Percentiles rank a stretch among this genome's conserved stretches.
phyloP scores from a whole-genome alignment of 2,888 invertebrate genomes.

The Calameuta filiformis region DNA sequence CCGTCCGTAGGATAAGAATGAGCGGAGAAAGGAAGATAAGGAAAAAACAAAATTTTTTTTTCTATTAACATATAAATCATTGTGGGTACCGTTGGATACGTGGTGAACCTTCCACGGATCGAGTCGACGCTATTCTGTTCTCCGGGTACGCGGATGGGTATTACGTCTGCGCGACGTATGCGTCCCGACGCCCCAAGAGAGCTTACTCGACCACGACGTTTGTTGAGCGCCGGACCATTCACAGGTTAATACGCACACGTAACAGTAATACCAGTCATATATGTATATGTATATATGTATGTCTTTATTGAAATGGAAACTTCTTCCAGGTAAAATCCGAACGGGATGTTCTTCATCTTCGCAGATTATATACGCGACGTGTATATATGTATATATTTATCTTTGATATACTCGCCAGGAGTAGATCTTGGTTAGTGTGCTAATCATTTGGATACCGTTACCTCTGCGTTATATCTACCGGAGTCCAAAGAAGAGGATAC shows the following conservation, averaged over 20 bases:
- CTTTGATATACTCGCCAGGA: not conserved
- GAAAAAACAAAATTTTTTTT: not conserved
- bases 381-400: not conserved
- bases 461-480: slow-evolving; percentile 16
- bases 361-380: not conserved
- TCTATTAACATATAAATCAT: not conserved
- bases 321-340: not conserved
- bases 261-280: not conserved
- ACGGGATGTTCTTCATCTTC: not conserved
- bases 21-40: not conserved
- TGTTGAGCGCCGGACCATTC: not conserved
- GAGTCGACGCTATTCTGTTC: slow-evolving; percentile 43
- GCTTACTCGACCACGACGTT: not conserved
- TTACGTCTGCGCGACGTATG: slow-evolving; percentile 56
- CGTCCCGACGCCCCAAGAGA: slow-evolving; percentile 31
- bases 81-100: not conserved
- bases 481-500: not conserved
- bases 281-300: too few relatives aligned
- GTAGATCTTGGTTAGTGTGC: slow-evolving; percentile 47
- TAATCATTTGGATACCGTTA: slow-evolving; percentile 42
- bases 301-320: not conserved
- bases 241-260: not conserved
- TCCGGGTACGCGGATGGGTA: slow-evolving; percentile 58
- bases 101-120: not conserved
- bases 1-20: not conserved